Conservation (phyloP, 2,113 vertebrate species). For the Otocyon megalotis region DNA sequence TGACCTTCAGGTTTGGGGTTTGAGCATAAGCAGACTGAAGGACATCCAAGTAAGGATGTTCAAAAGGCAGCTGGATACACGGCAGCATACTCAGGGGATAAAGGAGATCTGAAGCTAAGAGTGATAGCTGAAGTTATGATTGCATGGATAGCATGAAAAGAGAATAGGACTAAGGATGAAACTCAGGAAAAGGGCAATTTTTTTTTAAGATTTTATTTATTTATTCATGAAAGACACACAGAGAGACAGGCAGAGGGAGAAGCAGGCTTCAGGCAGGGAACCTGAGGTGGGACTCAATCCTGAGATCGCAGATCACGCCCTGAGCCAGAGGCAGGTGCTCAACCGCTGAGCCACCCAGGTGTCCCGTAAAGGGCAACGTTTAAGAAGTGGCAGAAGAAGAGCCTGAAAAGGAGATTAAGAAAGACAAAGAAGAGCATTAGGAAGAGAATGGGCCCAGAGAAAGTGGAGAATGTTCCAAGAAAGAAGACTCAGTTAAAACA, state of each 20-base stretch:
- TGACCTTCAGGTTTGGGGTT: not conserved
- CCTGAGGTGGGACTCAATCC: no score
- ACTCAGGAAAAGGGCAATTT: not conserved
- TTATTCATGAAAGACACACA: no score
- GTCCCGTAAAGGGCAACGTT: not conserved
- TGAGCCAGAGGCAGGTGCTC: no score
- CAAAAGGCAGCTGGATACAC: not conserved
- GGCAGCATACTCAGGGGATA: not conserved
- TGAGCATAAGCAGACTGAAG: not conserved
- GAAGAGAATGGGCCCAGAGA: not conserved
- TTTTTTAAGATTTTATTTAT: no score
- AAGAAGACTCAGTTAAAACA: not conserved
- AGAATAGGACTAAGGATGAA: not conserved
- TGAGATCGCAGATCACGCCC: no score
- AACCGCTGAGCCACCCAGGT: no score
- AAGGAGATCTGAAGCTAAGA: not conserved
- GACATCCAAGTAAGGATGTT: not conserved
- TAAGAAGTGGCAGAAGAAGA: not conserved
- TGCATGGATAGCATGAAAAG: not conserved
- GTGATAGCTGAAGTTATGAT: not conserved
- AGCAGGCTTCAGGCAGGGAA: no score
- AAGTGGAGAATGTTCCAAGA: not conserved
- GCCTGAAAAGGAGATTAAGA: not conserved
- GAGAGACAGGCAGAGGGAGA: no score
- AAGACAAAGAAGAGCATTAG: not conserved